These are phyloP conservation scores for Irena cyanogastra DNA, from an alignment of 2,113 vertebrate species.

Conservation along the genomic window DNA sequence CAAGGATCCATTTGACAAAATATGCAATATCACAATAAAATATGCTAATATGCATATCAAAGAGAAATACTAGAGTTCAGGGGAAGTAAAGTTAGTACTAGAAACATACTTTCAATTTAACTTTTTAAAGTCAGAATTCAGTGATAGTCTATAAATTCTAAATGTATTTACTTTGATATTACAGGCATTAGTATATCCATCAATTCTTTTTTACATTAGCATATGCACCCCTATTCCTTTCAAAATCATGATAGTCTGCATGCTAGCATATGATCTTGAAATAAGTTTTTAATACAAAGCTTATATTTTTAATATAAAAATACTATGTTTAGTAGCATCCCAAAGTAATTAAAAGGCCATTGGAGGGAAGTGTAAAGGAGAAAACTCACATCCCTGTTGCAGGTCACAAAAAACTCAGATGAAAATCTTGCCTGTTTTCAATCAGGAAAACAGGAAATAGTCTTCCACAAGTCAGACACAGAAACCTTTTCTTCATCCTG, in stretches of 20 bases:
- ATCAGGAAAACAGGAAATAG: background rate
- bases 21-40: background rate
- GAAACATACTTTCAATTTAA: background rate
- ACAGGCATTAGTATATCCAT: background rate
- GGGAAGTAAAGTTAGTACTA: background rate
- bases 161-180: background rate
- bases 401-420: background rate
- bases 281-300: background rate
- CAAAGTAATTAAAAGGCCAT: background rate
- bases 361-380: background rate
- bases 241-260: background rate
- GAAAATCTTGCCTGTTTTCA: background rate
- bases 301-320: background rate
- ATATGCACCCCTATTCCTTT: background rate
- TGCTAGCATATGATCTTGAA: background rate
- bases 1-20: background rate
- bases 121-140: background rate
- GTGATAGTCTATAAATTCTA: background rate
- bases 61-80: background rate
- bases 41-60: background rate
- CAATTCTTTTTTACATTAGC: background rate
- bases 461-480: background rate
- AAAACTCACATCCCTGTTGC: background rate
- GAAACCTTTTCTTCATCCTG: background rate
- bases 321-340: background rate